Percentiles rank a stretch among this genome's conserved stretches.
These are phyloP conservation scores for Dichetophora obliterata DNA, from an alignment of 2,888 invertebrate genomes.

Conservation along the genomic window DNA sequence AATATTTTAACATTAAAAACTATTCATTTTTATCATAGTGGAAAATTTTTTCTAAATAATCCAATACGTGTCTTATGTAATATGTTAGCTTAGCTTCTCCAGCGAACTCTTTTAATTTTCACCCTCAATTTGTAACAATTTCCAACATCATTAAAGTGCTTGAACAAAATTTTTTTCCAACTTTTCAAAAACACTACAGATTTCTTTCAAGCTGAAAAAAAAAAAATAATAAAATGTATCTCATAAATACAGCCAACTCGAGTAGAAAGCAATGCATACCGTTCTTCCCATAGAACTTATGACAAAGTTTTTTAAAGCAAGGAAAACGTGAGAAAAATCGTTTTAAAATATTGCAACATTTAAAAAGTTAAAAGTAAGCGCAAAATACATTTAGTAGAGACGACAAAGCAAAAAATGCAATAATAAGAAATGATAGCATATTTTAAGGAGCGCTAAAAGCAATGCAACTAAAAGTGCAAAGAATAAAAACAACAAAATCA, in stretches of 20 bases:
- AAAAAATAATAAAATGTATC: background rate
- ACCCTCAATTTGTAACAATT: constrained; percentile 15
- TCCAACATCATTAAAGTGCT: constrained; percentile 30
- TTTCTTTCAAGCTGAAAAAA: background rate
- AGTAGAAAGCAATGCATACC: background rate
- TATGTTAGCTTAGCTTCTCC: background rate
- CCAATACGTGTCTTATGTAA: background rate
- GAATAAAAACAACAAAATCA: too few species aligned
- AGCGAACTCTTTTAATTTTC: constrained; percentile 28
- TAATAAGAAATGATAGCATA: constrained; percentile 22
- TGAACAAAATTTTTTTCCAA: background rate
- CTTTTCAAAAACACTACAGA: constrained; percentile 6
- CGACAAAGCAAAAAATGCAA: background rate
- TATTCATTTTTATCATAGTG: too few species aligned
- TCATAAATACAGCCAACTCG: background rate
- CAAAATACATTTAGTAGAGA: constrained; percentile 16
- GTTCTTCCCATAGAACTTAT: background rate
- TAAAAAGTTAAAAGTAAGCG: constrained; percentile 25
- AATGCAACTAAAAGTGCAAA: background rate
- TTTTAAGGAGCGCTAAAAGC: constrained; percentile 27
- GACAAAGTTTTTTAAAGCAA: background rate
- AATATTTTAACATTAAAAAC: background rate
- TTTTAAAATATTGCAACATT: constrained; percentile 28
- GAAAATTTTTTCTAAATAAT: background rate
- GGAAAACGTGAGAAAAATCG: constrained; percentile 25